Evolutionary conservation across 2,888 invertebrate genomes (phyloP).

Genomic region (Drosophila picticornis): DNA sequence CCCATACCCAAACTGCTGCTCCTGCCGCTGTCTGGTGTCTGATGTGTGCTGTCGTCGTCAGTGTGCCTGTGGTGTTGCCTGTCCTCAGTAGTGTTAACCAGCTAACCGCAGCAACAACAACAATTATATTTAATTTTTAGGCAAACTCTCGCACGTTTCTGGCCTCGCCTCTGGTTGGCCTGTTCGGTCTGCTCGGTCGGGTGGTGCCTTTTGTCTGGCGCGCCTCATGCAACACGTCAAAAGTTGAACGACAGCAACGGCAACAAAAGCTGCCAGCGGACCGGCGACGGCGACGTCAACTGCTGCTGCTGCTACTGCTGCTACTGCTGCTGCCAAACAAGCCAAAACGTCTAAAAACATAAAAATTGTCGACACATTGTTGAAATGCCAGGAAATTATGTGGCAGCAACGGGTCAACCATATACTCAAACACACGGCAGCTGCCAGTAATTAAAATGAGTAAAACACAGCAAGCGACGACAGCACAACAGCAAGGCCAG

Average conservation of each 20-base stretch:
- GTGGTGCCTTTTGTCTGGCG: slow-evolving; percentile 60
- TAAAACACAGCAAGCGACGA: slow-evolving; percentile 46
- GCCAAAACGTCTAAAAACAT: slow-evolving; percentile 63
- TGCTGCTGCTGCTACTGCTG: slow-evolving; percentile 18
- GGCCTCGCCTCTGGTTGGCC: slow-evolving; percentile 32
- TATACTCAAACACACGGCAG: slow-evolving; percentile 50
- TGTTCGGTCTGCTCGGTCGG: slow-evolving; percentile 30
- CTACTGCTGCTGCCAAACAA: slow-evolving; percentile 33
- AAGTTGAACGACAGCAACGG: slow-evolving; percentile 78
- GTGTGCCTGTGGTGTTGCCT: slow-evolving; percentile 26
- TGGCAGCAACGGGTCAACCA: slow-evolving; percentile 55
- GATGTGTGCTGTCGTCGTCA: slow-evolving; percentile 56
- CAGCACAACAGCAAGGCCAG: slow-evolving; percentile 32
- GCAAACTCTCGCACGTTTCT: slow-evolving; percentile 68
- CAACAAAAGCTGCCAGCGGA: slow-evolving; percentile 69
- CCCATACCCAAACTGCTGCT: not conserved
- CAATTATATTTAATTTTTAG: slow-evolving; percentile 79
- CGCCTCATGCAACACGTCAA: slow-evolving; percentile 75
- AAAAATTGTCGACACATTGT: slow-evolving; percentile 73
- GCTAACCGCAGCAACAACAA: slow-evolving; percentile 61
- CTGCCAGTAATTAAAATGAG: slow-evolving; percentile 79
- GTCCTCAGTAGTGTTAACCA: slow-evolving; percentile 62
- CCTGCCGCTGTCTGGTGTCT: slow-evolving; percentile 17
- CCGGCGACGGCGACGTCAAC: slow-evolving; percentile 55
- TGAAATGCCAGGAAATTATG: slow-evolving; percentile 78